Percentiles rank a stretch among this genome's conserved stretches.
These are phyloP conservation scores for Corythoichthys haematopterus DNA, from an alignment of 2,113 vertebrate species.

Conservation along the genomic window DNA sequence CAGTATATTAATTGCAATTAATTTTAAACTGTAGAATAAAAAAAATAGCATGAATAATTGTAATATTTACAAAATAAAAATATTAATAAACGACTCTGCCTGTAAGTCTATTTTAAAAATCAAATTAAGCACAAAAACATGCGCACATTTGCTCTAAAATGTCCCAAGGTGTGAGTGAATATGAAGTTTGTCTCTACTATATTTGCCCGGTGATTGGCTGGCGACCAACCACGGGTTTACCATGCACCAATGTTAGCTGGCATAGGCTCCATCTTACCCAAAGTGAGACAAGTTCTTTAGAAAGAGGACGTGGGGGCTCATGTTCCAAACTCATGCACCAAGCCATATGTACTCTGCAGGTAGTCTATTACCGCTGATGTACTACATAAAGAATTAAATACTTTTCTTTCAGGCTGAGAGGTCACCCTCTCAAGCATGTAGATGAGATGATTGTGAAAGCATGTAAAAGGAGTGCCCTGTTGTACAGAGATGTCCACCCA, in stretches of 20 bases:
- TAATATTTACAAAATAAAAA: no score
- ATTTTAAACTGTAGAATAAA: no score
- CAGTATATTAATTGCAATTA: no score
- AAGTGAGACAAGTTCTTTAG: neutral
- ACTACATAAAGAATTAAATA: slow-evolving; percentile 90
- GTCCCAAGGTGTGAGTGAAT: neutral
- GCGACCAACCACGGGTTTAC: neutral
- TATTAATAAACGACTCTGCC: no score
- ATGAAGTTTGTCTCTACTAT: neutral
- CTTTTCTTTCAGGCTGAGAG: slow-evolving; percentile 88
- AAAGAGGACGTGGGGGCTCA: slow-evolving; percentile 3
- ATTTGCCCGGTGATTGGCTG: neutral
- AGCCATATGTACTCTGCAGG: slow-evolving; percentile 80
- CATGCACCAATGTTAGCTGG: neutral
- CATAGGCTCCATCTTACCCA: slow-evolving; percentile 10
- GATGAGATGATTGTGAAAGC: slow-evolving; percentile 95
- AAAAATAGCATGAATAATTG: no score
- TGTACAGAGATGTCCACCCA: slow-evolving; percentile 89
- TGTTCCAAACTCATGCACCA: slow-evolving; percentile 22
- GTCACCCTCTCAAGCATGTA: slow-evolving; percentile 96
- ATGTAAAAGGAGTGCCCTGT: slow-evolving; percentile 88
- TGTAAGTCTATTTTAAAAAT: no score
- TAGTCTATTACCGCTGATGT: slow-evolving; percentile 93
- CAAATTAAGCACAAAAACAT: no score
- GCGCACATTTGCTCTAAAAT: no score